These are phyloP conservation scores for Parambassis ranga DNA, from an alignment of 2,797 vertebrate species.

Conservation along the genomic window DNA sequence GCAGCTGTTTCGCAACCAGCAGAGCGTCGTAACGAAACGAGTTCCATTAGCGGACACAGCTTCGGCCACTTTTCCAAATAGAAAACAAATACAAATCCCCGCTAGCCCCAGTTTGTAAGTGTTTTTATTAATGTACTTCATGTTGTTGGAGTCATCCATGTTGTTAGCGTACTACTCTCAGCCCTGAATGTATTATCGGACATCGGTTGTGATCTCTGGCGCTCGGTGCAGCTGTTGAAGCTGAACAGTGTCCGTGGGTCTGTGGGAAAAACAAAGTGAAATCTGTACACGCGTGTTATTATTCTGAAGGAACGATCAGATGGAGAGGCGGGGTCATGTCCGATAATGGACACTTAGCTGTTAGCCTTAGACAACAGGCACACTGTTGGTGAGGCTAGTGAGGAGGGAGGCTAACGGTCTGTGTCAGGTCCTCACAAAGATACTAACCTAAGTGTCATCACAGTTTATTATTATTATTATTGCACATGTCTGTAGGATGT, in stretches of 20 bases:
- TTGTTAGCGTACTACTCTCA: neutral
- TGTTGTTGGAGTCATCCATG: neutral
- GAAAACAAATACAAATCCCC: neutral
- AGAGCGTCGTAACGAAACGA: accelerated
- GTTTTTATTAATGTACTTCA: neutral
- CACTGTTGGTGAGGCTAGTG: neutral
- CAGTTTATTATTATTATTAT: too few species aligned
- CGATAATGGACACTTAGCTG: constrained; percentile 9
- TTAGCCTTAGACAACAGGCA: neutral
- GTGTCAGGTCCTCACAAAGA: too few species aligned
- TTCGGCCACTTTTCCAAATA: neutral
- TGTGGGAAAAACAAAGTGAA: too few species aligned
- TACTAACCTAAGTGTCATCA: too few species aligned
- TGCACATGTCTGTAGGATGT: too few species aligned
- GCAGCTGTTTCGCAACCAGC: neutral
- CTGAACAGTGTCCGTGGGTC: too few species aligned
- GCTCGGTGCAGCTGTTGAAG: neutral
- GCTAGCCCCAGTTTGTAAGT: accelerated
- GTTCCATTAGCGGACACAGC: constrained; percentile 57
- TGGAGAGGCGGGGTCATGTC: neutral
- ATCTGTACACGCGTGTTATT: too few species aligned
- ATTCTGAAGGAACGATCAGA: too few species aligned
- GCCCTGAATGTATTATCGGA: neutral
- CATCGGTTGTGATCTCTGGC: neutral
- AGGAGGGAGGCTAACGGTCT: neutral